A percentile compares a stretch with the other conserved stretches of the same genome.
phyloP scores from a whole-genome alignment of 2,113 vertebrate genomes.

The Phaethornis superciliosus region DNA sequence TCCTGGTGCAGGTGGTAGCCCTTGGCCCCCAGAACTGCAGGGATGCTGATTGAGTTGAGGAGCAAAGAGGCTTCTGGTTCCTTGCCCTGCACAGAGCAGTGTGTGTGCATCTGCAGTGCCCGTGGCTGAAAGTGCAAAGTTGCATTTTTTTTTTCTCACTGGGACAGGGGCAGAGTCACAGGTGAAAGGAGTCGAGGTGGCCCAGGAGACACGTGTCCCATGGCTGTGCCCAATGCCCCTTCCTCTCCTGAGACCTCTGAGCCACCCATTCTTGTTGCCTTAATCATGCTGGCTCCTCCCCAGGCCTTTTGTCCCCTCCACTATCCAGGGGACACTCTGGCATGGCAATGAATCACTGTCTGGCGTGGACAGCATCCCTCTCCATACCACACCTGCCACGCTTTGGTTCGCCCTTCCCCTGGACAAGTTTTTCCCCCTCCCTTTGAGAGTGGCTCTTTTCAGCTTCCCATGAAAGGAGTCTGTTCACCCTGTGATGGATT shows the following conservation, averaged over 20 bases:
- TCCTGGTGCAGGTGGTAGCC: accelerated
- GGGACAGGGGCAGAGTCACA: neutral
- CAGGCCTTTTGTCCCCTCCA: neutral
- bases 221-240: accelerated
- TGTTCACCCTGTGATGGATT: constrained; percentile 78
- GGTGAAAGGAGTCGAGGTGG: neutral
- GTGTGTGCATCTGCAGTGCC: neutral
- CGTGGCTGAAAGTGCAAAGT: neutral
- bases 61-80: accelerated
- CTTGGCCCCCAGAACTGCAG: accelerated
- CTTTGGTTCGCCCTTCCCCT: constrained; percentile 74
- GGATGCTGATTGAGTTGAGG: neutral
- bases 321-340: neutral
- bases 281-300: neutral
- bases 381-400: constrained; percentile 84
- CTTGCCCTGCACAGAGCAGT: accelerated
- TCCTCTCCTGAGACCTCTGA: neutral
- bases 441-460: constrained; percentile 74
- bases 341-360: constrained; percentile 44
- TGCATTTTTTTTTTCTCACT: neutral
- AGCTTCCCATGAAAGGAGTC: constrained; percentile 75
- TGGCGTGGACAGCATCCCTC: neutral
- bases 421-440: constrained; percentile 72
- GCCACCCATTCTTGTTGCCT: neutral
- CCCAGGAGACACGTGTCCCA: accelerated